These are phyloP conservation scores for Nomada ruficornis DNA, from an alignment of 2,888 invertebrate genomes.

Conservation along the genomic window DNA sequence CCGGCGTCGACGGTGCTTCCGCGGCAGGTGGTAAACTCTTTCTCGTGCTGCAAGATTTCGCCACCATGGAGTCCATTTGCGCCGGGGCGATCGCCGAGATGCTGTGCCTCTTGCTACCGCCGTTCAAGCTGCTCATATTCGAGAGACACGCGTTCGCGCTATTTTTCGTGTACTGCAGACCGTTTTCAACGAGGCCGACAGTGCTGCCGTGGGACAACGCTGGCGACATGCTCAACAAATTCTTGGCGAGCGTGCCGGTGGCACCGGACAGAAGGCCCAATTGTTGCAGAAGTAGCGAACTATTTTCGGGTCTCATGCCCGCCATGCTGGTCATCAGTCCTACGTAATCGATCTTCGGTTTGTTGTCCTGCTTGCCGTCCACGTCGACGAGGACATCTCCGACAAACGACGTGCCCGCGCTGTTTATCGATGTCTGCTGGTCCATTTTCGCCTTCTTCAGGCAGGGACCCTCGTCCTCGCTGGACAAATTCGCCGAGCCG, in stretches of 20 bases:
- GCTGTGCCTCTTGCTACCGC: slow-evolving; percentile 79
- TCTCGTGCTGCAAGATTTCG: slow-evolving; percentile 70
- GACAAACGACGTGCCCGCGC: slow-evolving; percentile 58
- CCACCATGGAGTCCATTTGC: slow-evolving; percentile 71
- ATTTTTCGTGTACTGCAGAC: slow-evolving; percentile 82
- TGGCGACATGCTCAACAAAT: slow-evolving; percentile 65
- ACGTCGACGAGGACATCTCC: slow-evolving; percentile 47
- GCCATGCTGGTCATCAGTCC: slow-evolving; percentile 73
- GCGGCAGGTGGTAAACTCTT: slow-evolving; percentile 82
- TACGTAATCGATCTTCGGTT: slow-evolving; percentile 75
- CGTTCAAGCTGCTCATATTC: slow-evolving; percentile 74
- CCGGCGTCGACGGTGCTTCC: slow-evolving; percentile 82
- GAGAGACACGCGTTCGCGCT: slow-evolving; percentile 69
- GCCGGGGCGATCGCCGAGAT: slow-evolving; percentile 73
- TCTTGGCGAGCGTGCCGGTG: slow-evolving; percentile 71
- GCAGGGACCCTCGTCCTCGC: slow-evolving; percentile 78
- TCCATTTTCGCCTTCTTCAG: slow-evolving; percentile 74
- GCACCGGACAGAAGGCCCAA: slow-evolving; percentile 71
- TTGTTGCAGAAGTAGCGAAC: slow-evolving; percentile 72
- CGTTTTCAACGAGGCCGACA: slow-evolving; percentile 81
- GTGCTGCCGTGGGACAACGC: slow-evolving; percentile 64
- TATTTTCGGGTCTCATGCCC: slow-evolving; percentile 75
- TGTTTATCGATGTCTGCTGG: slow-evolving; percentile 53
- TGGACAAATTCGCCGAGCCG: slow-evolving; percentile 57
- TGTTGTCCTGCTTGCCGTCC: slow-evolving; percentile 46